Base-by-base conservation (phyloP, 2,797 vertebrate genomes). In the Pangasius sanitwongsei region DNA sequence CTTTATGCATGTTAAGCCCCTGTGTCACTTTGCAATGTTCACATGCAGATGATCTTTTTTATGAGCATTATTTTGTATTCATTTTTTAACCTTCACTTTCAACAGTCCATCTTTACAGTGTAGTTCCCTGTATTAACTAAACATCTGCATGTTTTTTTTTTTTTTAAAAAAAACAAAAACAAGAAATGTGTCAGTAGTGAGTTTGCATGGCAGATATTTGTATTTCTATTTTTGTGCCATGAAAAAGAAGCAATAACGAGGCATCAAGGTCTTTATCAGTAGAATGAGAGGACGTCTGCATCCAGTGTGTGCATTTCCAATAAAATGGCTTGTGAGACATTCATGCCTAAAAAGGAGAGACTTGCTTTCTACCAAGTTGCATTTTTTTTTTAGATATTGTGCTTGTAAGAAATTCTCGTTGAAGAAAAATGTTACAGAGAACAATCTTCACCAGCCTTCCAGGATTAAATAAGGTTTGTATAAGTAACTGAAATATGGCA, bases 191-290 rank as follows among this genome's bases (percentile, higher is more conserved):
- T 86, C 94, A 95, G 93, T 96, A 95, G 94, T 97, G 94, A 95
- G 92, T 96, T 96, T 97, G 97, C 97, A 97, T 98, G 97, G 96
- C 96, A 94, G 94, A 95, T 94, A 93, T 89, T 94, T 96, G 93
- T 74, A 93, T 96, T 93, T 95, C 93, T 96, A 93, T 97, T 96
- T 97, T 96, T 96, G 97, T 97, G 96, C 97, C 97, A 97, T 97
- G 95, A 95, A 95, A 96, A 96, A 94, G 94, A 95, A 97, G 96
- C 96, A 97, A 97, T 97, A 98, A 97, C 92, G 92, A 86, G 87
- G 89, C 89, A 83, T 85, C 18, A 77, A 88, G 88, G 88, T 87
- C 85, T 88, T 80, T 77, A 82, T 75, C 81, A 65, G 67, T 85
- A 61, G 89, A 90, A 89, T 25, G 88, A 87, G 86, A 89, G 89